These are phyloP conservation scores for Andricus curvator DNA, from an alignment of 2,888 invertebrate genomes.

Conservation along the genomic window DNA sequence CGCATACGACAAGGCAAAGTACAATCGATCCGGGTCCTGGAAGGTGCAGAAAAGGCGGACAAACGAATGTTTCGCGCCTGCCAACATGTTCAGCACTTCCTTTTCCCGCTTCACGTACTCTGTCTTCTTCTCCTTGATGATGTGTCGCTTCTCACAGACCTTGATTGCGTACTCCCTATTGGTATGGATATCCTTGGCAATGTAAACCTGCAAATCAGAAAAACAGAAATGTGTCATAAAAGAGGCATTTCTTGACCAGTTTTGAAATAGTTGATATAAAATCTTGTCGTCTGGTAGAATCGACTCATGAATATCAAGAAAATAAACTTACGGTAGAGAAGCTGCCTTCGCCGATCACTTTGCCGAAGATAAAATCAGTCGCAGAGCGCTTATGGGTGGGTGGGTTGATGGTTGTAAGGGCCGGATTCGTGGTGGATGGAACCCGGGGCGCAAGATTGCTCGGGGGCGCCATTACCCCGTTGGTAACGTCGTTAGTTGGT, in stretches of 20 bases:
- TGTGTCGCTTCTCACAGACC: constrained; percentile 97
- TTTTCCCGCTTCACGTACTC: constrained; percentile 96
- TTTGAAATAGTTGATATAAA: no score
- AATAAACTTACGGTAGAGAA: constrained; percentile 89
- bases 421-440: constrained; percentile 77
- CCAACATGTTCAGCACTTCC: constrained; percentile 93
- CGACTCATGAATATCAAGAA: neutral
- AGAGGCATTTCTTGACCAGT: neutral
- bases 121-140: constrained; percentile 94
- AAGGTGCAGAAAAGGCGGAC: constrained; percentile 97
- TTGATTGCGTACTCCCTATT: constrained; percentile 97
- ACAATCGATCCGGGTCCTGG: constrained; percentile 94
- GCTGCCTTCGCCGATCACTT: constrained; percentile 97
- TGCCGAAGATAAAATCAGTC: constrained; percentile 96
- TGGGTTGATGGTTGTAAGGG: constrained; percentile 73
- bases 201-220: constrained; percentile 83
- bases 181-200: constrained; percentile 94
- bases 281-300: neutral
- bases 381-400: constrained; percentile 85
- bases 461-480: constrained; percentile 80
- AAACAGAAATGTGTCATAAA: neutral
- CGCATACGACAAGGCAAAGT: constrained; percentile 97
- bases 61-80: constrained; percentile 90
- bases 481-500: constrained; percentile 81
- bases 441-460: constrained; percentile 80